A percentile compares a stretch with the other conserved stretches of the same genome.
These are phyloP conservation scores for Callorhinus ursinus DNA, from an alignment of 2,113 vertebrate species.

Conservation along the genomic window DNA sequence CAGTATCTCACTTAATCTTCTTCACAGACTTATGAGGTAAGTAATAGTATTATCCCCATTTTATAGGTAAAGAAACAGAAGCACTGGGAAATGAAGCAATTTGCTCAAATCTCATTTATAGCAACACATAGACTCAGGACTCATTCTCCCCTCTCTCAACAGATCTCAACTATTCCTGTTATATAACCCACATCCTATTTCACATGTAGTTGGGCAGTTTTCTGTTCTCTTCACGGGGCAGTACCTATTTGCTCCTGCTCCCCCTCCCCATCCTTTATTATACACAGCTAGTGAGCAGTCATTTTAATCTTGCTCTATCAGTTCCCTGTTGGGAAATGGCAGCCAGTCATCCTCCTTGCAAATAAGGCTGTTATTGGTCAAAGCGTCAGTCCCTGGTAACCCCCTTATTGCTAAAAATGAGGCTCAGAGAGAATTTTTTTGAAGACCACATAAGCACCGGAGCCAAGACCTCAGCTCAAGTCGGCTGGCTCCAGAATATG, in stretches of 20 bases:
- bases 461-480: neutral
- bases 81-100: neutral
- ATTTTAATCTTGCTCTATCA: constrained; percentile 15
- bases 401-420: constrained; percentile 16
- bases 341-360: neutral
- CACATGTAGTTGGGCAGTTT: neutral
- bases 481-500: neutral
- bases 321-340: neutral
- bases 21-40: neutral
- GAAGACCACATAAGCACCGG: neutral
- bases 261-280: neutral
- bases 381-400: neutral
- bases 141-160: neutral
- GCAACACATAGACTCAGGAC: neutral
- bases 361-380: neutral
- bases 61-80: constrained; percentile 7
- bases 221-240: neutral
- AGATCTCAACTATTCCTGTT: neutral
- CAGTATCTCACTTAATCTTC: neutral
- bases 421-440: neutral
- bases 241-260: neutral
- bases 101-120: neutral
- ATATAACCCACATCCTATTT: neutral
- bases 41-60: neutral
- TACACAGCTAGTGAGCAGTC: neutral